Evolutionary conservation across 2,888 invertebrate species (phyloP).

Genomic region (Atethmia centrago): DNA sequence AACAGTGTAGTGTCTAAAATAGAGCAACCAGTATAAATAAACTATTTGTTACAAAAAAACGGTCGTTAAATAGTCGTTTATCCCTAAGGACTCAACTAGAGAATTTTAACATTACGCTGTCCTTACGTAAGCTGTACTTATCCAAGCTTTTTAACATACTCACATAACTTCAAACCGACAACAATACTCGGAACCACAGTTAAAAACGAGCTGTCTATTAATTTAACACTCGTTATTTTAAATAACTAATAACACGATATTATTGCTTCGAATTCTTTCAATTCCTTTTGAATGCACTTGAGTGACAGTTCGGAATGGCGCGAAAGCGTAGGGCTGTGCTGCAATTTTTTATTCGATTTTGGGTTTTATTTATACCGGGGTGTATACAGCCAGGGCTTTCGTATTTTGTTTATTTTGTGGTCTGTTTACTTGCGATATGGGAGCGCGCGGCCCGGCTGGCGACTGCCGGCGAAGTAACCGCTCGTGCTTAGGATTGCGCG

Average conservation of each 20-base stretch:
- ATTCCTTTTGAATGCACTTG: slow-evolving; percentile 77
- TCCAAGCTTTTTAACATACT: slow-evolving; percentile 82
- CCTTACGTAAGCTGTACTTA: slow-evolving; percentile 87
- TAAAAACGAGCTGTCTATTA: slow-evolving; percentile 69
- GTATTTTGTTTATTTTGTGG: slow-evolving; percentile 84
- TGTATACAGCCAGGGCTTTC: slow-evolving; percentile 86
- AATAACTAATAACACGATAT: slow-evolving; percentile 82
- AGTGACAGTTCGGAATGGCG: slow-evolving; percentile 78
- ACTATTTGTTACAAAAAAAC: background rate
- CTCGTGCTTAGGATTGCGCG: slow-evolving; percentile 82
- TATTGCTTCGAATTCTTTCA: slow-evolving; percentile 83
- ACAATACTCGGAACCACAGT: slow-evolving; percentile 81
- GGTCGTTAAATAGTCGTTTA: background rate
- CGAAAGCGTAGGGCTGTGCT: slow-evolving; percentile 74
- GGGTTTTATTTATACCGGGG: slow-evolving; percentile 67
- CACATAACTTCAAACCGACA: slow-evolving; percentile 77
- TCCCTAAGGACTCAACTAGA: slow-evolving; percentile 62
- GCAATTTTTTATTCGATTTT: slow-evolving; percentile 64
- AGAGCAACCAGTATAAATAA: background rate
- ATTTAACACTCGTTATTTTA: slow-evolving; percentile 69
- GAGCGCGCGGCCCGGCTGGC: slow-evolving; percentile 88
- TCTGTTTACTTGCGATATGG: slow-evolving; percentile 81
- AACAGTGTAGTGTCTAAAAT: background rate
- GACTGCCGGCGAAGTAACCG: slow-evolving; percentile 87
- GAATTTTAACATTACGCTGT: slow-evolving; percentile 70